Conservation (phyloP, 1,140 invertebrate species). For the Asbolus verrucosus region DNA sequence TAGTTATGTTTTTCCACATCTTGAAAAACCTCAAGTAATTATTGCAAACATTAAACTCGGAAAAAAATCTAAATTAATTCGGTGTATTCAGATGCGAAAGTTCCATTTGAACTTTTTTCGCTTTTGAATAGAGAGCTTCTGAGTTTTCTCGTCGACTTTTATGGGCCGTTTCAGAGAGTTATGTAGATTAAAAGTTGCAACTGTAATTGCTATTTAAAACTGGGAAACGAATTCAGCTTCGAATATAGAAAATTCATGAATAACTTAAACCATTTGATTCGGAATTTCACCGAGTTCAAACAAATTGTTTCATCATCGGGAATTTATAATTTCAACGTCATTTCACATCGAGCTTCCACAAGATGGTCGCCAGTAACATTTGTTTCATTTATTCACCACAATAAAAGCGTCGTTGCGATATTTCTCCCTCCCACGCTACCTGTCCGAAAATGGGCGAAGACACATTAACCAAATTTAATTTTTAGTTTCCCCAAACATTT, state of each 20-base stretch:
- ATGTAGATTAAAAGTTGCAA: slow-evolving; percentile 67
- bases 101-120: slow-evolving; percentile 58
- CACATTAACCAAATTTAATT: neutral
- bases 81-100: slow-evolving; percentile 57
- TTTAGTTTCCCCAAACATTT: too few species aligned
- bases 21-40: too few species aligned
- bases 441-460: too few species aligned
- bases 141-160: slow-evolving; percentile 65
- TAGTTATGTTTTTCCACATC: too few species aligned
- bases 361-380: too few species aligned
- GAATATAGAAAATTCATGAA: slow-evolving; percentile 50
- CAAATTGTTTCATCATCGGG: too few species aligned
- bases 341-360: too few species aligned
- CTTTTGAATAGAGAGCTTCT: slow-evolving; percentile 61
- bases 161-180: slow-evolving; percentile 64
- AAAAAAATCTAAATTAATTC: slow-evolving; percentile 40
- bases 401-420: too few species aligned
- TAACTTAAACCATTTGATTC: slow-evolving; percentile 45
- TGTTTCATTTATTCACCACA: too few species aligned
- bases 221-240: slow-evolving; percentile 57
- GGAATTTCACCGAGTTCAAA: slow-evolving; percentile 4
- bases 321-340: neutral
- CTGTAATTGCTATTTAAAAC: slow-evolving; percentile 67
- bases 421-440: too few species aligned
- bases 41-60: slow-evolving; percentile 6